phyloP scores from a whole-genome alignment of 1,140 invertebrate genomes.

The Battus philenor region DNA sequence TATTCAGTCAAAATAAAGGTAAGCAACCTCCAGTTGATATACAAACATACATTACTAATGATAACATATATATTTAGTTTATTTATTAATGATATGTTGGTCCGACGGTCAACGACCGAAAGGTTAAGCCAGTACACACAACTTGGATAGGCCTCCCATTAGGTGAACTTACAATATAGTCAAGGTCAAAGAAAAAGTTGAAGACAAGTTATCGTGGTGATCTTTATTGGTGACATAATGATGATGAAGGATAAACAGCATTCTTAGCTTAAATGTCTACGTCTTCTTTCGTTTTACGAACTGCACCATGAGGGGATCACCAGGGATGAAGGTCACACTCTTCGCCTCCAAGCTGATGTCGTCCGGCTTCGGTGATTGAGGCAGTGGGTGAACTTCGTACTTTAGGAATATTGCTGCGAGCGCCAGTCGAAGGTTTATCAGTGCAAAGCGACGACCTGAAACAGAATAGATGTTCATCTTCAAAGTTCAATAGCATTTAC shows the following conservation, averaged over 20 bases:
- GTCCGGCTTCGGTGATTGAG: not conserved
- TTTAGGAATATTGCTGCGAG: not conserved
- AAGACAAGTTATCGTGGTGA: no score
- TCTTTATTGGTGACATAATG: no score
- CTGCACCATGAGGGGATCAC: not conserved
- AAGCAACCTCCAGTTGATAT: no score
- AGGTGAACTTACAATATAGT: no score
- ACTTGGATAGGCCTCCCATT: no score
- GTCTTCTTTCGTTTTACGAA: not conserved
- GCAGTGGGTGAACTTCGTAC: not conserved
- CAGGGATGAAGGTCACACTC: not conserved
- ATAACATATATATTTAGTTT: no score
- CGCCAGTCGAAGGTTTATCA: slow-evolving; percentile 1
- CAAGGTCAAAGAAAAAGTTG: no score
- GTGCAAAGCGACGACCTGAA: slow-evolving; percentile 12
- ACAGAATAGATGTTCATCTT: not conserved
- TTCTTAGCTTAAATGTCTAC: not conserved
- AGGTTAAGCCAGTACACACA: no score
- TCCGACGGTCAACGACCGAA: no score
- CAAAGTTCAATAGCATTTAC: not conserved
- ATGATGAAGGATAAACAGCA: not conserved
- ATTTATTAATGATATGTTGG: no score
- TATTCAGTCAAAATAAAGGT: no score
- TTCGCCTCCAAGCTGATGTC: not conserved
- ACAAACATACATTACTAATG: no score